These are phyloP conservation scores for Pygocentrus nattereri DNA, from an alignment of 2,797 vertebrate species.

Conservation along the genomic window DNA sequence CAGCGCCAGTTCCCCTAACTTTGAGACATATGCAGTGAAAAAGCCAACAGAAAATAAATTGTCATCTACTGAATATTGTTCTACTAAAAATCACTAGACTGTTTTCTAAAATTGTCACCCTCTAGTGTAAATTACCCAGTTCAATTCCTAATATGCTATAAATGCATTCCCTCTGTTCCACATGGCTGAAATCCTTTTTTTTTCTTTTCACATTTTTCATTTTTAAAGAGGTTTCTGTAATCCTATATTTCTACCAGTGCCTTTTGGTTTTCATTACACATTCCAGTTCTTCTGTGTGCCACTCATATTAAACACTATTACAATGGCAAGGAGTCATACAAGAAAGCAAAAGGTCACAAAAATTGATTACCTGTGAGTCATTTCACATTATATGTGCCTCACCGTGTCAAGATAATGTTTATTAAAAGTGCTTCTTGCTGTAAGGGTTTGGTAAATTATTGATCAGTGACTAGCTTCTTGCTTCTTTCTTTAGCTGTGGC, in stretches of 20 bases:
- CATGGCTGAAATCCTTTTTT: not conserved
- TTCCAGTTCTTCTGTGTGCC: not conserved
- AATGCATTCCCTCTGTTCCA: not conserved
- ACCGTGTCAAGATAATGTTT: slow-evolving; percentile 30
- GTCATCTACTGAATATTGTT: not conserved
- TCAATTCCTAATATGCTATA: not conserved
- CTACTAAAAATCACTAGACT: not conserved
- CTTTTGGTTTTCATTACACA: not conserved
- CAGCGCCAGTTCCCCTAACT: not conserved
- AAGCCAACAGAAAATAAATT: not conserved
- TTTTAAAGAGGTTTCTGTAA: slow-evolving; percentile 2
- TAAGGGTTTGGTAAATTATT: slow-evolving; percentile 52
- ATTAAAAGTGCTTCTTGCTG: slow-evolving; percentile 19
- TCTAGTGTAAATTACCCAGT: not conserved
- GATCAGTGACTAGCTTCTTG: slow-evolving; percentile 27
- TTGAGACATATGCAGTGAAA: not conserved
- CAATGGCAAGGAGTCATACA: not conserved
- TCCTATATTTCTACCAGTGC: not conserved
- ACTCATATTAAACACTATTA: not conserved
- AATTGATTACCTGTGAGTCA: not conserved
- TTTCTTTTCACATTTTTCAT: not conserved
- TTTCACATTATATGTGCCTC: not conserved
- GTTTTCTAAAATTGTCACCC: not conserved
- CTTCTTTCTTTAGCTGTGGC: slow-evolving; percentile 13
- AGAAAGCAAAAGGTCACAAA: not conserved